Evolutionary conservation across 2,113 vertebrate genomes (phyloP), one percentile per base, ranked within the genome.

Genomic region (Raja brachyura): DNA sequence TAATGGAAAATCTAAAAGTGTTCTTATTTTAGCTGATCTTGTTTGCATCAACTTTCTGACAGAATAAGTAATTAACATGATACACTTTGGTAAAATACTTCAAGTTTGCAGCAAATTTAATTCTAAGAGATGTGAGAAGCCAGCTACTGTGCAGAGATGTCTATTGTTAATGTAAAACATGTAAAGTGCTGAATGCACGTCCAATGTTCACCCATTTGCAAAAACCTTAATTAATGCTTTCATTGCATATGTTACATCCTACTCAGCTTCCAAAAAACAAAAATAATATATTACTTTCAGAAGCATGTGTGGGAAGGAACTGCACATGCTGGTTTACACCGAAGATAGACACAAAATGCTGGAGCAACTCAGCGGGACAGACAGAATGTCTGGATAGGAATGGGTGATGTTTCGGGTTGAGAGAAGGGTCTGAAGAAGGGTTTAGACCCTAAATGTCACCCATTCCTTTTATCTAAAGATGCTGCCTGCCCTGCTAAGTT

Each of bases 21-120:
- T 74, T 73, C 31, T 92, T 3, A 92, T 92, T 92, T 70, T 54
- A 92, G 68, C 7, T 70, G 66, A 92, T 70, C 18, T 73, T 48
- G 4, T 92, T 74, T 92, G 90, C 54, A 54, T 92, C 66, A 48
- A 33, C 33, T n/a, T 48, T 73, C 90, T 92, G 90, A 92, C 90
- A 92, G 33, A 74, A 73, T 74, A 39, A 68, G 10, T 39, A 28
- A 33, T 92, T 48, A 73, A 73, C 28, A 92, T 18, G 10, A 25
- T 92, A 54, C 33, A 13, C 5, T 11, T 25, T 54, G 10, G 4
- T 74, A 74, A 22, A 39, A 70, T 68, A 48, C 10, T 48, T 92
- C 18, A 88, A 48, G 18, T 22, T 18, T 54, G 39, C 48, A 20
- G 73, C 61, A 14, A 66, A 63, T 66, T 66, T 88, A 0, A 33